phyloP scores from a whole-genome alignment of 2,113 vertebrate species.

The Bujurquina vittata region DNA sequence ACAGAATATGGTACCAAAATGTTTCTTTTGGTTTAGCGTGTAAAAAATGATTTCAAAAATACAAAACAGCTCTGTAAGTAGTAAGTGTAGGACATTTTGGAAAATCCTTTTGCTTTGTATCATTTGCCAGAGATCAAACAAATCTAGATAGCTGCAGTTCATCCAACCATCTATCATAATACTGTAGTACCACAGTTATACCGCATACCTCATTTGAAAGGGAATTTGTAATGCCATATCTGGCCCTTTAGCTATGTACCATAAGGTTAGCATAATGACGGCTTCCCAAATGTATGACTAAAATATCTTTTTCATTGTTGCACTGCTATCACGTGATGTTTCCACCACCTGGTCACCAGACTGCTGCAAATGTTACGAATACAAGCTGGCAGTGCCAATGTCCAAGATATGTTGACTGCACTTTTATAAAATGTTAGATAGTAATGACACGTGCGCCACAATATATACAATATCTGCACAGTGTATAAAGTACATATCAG shows the following conservation, averaged over 20 bases:
- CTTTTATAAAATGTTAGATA: not conserved
- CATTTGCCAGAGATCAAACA: not conserved
- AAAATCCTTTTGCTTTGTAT: slow-evolving; percentile 17
- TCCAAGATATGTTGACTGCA: not conserved
- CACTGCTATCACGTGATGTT: no score
- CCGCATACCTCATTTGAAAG: not conserved
- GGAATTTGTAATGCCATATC: not conserved
- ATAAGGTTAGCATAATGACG: not conserved
- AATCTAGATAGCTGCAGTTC: not conserved
- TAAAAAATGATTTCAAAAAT: not conserved
- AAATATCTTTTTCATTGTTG: no score
- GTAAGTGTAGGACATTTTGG: not conserved
- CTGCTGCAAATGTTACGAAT: no score
- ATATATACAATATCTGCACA: no score
- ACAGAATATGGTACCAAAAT: slow-evolving; percentile 49
- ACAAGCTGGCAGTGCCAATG: no score
- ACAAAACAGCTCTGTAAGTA: not conserved
- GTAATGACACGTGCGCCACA: not conserved
- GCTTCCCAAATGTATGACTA: not conserved
- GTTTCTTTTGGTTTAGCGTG: not conserved
- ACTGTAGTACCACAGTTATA: not conserved
- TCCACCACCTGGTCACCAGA: no score
- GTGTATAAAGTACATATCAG: not conserved
- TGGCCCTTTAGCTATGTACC: not conserved
- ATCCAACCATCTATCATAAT: not conserved